Conservation (phyloP, 2,113 vertebrate genomes). For the Tenrec ecaudatus region DNA sequence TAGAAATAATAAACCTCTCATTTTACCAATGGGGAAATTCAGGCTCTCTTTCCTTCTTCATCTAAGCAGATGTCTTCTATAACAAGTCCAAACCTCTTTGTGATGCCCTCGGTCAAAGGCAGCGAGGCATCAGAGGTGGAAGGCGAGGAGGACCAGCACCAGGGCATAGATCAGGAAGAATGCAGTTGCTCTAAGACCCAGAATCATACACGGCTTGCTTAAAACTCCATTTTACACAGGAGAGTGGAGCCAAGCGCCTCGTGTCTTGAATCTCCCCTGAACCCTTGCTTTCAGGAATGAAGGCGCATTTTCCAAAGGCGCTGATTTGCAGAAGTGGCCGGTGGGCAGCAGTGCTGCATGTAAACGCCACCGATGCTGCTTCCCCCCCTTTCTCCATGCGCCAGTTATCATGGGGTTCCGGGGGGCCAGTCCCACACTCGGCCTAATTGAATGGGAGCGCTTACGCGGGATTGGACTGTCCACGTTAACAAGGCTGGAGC, state of each 20-base stretch:
- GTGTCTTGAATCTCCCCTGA: background rate
- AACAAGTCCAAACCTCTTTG: background rate
- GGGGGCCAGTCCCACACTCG: background rate
- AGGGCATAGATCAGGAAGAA: background rate
- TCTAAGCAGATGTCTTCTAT: background rate
- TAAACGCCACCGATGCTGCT: background rate
- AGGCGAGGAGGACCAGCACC: background rate
- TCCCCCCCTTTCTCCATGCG: slow-evolving; percentile 41
- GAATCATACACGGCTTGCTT: slow-evolving; percentile 18
- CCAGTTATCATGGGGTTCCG: background rate
- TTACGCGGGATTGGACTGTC: background rate
- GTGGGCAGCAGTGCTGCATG: slow-evolving; percentile 2
- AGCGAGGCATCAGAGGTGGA: background rate
- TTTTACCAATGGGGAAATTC: background rate
- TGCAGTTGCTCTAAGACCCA: background rate
- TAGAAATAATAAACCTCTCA: background rate
- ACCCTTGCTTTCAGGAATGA: background rate
- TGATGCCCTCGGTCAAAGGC: slow-evolving; percentile 39
- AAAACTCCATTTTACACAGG: background rate
- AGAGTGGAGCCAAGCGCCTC: background rate
- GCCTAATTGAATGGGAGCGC: background rate
- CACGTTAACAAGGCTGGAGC: background rate
- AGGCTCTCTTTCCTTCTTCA: slow-evolving; percentile 10
- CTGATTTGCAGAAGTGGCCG: slow-evolving; percentile 28
- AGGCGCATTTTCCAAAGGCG: background rate